phyloP scores from a whole-genome alignment of 2,113 vertebrate species.

The Callionymus lyra region DNA sequence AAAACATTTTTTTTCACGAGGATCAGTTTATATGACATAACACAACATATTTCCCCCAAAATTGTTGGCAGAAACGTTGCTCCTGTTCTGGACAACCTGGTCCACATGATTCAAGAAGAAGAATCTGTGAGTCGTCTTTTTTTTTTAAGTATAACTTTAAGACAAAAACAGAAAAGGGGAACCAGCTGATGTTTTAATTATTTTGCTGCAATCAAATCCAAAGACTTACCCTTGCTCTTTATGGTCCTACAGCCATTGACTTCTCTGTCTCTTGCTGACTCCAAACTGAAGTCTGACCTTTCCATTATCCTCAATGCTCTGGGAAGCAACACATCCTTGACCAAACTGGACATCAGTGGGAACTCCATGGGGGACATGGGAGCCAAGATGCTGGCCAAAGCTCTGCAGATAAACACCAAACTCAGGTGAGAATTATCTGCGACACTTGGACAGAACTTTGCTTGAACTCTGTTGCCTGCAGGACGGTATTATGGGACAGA shows the following conservation, averaged over 20 bases:
- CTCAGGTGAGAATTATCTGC: slow-evolving; percentile 75
- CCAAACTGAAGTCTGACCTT: slow-evolving; percentile 86
- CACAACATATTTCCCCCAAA: neutral
- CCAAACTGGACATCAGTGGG: slow-evolving; percentile 90
- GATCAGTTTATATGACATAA: neutral
- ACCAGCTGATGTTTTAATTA: no score
- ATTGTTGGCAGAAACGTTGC: slow-evolving; percentile 77
- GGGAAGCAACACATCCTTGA: slow-evolving; percentile 90
- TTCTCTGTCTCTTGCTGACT: slow-evolving; percentile 90
- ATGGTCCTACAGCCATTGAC: slow-evolving; percentile 73
- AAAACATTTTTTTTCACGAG: no score
- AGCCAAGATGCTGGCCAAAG: slow-evolving; percentile 95
- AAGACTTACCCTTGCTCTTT: neutral
- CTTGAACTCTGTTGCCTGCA: slow-evolving; percentile 35
- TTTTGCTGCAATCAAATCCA: no score
- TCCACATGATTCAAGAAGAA: slow-evolving; percentile 96
- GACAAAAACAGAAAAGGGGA: no score
- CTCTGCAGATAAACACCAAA: slow-evolving; percentile 96
- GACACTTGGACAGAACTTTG: neutral
- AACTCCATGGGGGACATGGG: slow-evolving; percentile 97
- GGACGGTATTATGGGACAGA: slow-evolving; percentile 92
- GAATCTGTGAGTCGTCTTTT: slow-evolving; percentile 78
- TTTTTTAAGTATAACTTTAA: no score
- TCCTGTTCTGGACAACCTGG: slow-evolving; percentile 86
- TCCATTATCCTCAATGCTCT: slow-evolving; percentile 90